These are phyloP conservation scores for Nyctibius grandis DNA, from an alignment of 2,797 vertebrate genomes.

Conservation along the genomic window DNA sequence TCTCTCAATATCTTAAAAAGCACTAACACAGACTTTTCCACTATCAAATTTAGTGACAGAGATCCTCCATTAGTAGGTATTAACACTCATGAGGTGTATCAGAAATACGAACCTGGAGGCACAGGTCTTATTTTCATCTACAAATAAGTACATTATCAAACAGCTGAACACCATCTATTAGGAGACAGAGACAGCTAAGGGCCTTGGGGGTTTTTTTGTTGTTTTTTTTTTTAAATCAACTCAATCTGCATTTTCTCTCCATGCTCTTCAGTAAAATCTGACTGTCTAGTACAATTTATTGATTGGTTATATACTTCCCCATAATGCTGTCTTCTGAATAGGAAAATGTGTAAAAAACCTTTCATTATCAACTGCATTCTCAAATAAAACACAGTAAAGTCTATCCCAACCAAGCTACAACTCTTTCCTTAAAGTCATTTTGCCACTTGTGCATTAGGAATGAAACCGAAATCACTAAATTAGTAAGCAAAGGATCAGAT, in stretches of 20 bases:
- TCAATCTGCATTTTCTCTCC: neutral
- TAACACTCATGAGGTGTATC: neutral
- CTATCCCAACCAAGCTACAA: neutral
- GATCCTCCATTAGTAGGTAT: neutral
- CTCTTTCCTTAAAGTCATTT: neutral
- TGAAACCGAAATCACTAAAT: neutral
- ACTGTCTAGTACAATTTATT: neutral
- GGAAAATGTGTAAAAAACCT: neutral
- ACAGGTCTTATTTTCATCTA: neutral
- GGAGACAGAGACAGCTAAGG: neutral
- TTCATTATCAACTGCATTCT: neutral
- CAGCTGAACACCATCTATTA: neutral
- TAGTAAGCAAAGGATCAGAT: neutral
- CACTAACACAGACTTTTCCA: neutral
- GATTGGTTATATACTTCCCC: neutral
- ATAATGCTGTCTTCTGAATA: neutral
- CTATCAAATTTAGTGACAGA: neutral
- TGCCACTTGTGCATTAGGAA: neutral
- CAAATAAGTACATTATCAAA: neutral
- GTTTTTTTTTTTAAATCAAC: neutral
- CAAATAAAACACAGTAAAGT: neutral
- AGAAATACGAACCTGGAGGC: neutral
- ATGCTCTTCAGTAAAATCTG: neutral
- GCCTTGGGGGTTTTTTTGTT: neutral
- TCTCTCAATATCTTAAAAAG: neutral